Evolutionary conservation across 1,140 invertebrate species (phyloP).

Genomic region (Grapholita molesta): DNA sequence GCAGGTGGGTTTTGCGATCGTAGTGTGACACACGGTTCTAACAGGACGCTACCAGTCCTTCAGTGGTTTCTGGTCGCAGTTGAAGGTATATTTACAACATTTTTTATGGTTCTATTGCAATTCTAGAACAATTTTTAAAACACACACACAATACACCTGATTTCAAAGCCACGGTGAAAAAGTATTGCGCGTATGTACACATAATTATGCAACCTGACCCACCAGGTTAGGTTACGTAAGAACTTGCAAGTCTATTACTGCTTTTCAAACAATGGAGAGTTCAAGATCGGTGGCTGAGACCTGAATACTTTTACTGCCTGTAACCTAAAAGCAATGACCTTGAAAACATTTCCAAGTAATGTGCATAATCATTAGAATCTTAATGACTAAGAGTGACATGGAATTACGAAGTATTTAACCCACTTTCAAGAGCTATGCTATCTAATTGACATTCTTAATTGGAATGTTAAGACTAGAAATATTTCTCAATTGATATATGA

Average conservation of each 20-base stretch:
- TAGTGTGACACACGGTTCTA: too few species aligned
- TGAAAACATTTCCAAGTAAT: not conserved
- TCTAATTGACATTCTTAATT: too few species aligned
- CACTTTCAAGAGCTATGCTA: not conserved
- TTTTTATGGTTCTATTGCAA: too few species aligned
- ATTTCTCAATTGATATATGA: too few species aligned
- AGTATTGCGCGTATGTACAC: not conserved
- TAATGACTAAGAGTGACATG: not conserved
- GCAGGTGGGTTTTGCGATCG: too few species aligned
- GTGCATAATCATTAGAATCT: not conserved
- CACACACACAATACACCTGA: not conserved
- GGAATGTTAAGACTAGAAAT: too few species aligned
- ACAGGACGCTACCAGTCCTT: too few species aligned
- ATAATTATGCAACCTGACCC: too few species aligned
- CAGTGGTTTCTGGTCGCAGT: too few species aligned
- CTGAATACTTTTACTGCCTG: slow-evolving; percentile 2
- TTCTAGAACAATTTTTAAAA: too few species aligned
- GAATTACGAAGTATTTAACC: not conserved
- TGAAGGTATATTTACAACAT: too few species aligned
- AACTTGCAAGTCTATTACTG: slow-evolving; percentile 1
- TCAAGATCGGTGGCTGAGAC: not conserved
- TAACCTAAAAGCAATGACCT: slow-evolving; percentile 8
- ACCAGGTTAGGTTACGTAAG: not conserved
- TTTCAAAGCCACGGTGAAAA: not conserved
- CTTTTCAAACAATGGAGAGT: slow-evolving; percentile 10